A percentile compares a stretch with the other conserved stretches of the same genome.
Conservation (phyloP, 2,888 invertebrate genomes). For the Electrophaes corylata region DNA sequence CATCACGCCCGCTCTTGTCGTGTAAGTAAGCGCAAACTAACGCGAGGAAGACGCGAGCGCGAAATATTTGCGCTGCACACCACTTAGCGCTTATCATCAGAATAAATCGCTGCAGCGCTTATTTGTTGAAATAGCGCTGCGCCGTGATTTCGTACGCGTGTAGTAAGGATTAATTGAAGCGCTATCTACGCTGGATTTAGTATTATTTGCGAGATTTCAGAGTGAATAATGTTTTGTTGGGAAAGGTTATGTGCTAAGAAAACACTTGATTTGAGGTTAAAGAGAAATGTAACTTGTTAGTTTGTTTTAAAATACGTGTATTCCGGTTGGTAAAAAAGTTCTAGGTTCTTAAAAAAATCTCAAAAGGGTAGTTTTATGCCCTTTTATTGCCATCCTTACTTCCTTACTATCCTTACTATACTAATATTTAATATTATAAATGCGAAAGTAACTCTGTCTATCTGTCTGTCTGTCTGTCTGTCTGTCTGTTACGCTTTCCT, state of each 20-base stretch:
- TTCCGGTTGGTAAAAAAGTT: not conserved
- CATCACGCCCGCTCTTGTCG: conserved; percentile 51
- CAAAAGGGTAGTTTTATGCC: no score
- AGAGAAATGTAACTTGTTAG: not conserved
- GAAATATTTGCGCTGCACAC: conserved; percentile 71
- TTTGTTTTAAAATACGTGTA: not conserved
- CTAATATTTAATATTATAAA: no score
- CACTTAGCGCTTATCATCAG: conserved; percentile 67
- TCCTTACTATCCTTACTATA: no score
- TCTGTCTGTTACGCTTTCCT: no score
- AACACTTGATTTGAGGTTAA: conserved; percentile 7
- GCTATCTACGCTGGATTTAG: conserved; percentile 37
- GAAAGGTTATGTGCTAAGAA: conserved; percentile 15
- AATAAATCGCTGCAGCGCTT: conserved; percentile 59
- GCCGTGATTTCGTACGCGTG: conserved; percentile 47
- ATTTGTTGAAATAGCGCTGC: conserved; percentile 50
- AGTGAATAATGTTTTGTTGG: conserved; percentile 24
- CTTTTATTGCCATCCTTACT: no score
- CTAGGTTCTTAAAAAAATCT: no score
- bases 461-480: no score
- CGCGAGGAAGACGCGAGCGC: conserved; percentile 66
- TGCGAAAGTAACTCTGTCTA: no score
- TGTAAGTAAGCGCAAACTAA: conserved; percentile 74
- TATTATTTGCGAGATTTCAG: conserved; percentile 27
- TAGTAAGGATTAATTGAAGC: conserved; percentile 48